Conservation (phyloP, 2,888 invertebrate species). For the Hyposoter didymator region DNA sequence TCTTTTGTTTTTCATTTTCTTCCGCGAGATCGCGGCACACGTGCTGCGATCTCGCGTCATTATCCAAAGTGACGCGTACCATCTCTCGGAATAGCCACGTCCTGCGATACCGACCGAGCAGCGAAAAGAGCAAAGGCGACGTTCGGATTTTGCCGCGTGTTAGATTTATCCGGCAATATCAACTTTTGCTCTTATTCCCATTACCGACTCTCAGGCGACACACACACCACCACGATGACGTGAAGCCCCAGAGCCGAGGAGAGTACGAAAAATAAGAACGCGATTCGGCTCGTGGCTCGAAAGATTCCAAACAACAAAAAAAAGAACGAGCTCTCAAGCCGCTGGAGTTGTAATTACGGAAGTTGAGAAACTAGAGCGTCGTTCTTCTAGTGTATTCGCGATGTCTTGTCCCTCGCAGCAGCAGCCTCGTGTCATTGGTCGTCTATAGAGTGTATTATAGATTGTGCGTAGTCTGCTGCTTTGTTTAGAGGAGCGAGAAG, state of each 20-base stretch:
- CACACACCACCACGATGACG: neutral
- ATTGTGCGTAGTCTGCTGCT: conserved; percentile 1
- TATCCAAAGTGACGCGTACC: neutral
- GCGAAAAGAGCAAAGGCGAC: neutral
- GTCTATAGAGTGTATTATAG: neutral
- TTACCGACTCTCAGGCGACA: neutral
- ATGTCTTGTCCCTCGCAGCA: neutral
- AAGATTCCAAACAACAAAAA: neutral
- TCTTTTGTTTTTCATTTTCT: no score
- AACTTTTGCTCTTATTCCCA: neutral
- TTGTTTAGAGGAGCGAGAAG: neutral
- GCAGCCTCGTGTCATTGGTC: conserved; percentile 4
- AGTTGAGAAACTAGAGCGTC: neutral
- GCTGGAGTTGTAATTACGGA: neutral
- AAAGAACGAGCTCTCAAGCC: neutral
- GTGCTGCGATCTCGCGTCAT: neutral
- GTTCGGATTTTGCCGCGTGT: neutral
- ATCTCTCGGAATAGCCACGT: neutral
- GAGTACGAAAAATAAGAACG: neutral
- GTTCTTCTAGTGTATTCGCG: neutral
- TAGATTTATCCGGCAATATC: neutral
- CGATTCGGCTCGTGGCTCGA: neutral
- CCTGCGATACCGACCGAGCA: neutral
- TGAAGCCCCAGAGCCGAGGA: neutral
- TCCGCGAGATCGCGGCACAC: no score